Conservation (phyloP, 2,888 invertebrate species). For the Drosophila diplacantha region DNA sequence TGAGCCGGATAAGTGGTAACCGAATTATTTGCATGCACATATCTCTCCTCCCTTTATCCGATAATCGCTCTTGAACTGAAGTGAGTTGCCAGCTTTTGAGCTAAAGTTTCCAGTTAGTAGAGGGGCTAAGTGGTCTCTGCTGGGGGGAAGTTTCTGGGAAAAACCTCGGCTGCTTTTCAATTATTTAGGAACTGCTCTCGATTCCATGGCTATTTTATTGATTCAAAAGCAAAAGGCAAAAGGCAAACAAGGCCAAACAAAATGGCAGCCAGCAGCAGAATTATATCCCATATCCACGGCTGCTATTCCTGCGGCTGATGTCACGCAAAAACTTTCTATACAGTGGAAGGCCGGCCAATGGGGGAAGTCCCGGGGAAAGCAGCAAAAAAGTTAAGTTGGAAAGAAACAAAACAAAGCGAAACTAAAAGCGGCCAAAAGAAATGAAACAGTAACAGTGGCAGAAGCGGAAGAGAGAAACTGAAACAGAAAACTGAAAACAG, state of each 20-base stretch:
- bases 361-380: constrained; percentile 25
- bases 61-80: constrained; percentile 10
- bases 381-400: constrained; percentile 43
- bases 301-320: constrained; percentile 46
- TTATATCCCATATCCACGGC: constrained; percentile 35
- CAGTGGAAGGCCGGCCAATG: constrained; percentile 52
- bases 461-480: constrained; percentile 50
- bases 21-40: constrained; percentile 28
- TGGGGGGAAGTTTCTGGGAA: neutral
- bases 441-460: constrained; percentile 38
- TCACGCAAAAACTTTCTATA: constrained; percentile 61
- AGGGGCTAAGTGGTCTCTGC: constrained; percentile 1
- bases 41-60: constrained; percentile 1
- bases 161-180: constrained; percentile 22
- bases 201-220: constrained; percentile 54
- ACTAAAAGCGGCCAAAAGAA: constrained; percentile 41
- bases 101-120: neutral
- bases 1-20: constrained; percentile 30
- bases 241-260: constrained; percentile 58
- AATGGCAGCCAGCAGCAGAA: constrained; percentile 43
- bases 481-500: constrained; percentile 38
- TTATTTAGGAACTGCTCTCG: constrained; percentile 29
- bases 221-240: constrained; percentile 42
- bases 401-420: constrained; percentile 40
- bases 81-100: constrained; percentile 9